These are phyloP conservation scores for Nothobranchius furzeri DNA, from an alignment of 2,113 vertebrate species.

Conservation along the genomic window DNA sequence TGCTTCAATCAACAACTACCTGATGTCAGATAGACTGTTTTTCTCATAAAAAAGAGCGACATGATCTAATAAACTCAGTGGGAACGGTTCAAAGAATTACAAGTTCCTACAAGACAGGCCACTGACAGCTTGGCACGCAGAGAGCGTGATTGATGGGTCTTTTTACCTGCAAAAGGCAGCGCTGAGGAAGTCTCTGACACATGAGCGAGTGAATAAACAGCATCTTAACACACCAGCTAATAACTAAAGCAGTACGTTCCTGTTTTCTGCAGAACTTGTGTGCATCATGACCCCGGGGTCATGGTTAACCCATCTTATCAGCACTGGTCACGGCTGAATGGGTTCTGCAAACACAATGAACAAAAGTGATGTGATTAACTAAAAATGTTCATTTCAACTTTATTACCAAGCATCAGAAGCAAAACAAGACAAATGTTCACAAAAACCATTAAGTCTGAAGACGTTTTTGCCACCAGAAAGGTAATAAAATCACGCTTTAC, in stretches of 20 bases:
- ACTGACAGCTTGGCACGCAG: slow-evolving; percentile 67
- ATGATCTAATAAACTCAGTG: slow-evolving; percentile 55
- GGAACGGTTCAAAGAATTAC: slow-evolving; percentile 67
- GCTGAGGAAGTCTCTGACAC: slow-evolving; percentile 60
- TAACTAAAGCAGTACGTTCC: neutral
- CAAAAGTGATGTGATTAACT: neutral
- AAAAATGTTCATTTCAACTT: slow-evolving; percentile 15
- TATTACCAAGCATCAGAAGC: no score
- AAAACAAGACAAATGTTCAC: neutral
- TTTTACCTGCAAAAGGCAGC: slow-evolving; percentile 46
- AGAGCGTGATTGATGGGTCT: slow-evolving; percentile 59
- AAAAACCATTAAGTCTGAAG: slow-evolving; percentile 17
- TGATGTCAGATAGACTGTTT: slow-evolving; percentile 47
- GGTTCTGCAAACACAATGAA: slow-evolving; percentile 1
- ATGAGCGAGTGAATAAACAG: slow-evolving; percentile 46
- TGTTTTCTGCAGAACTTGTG: slow-evolving; percentile 13
- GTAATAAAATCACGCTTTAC: neutral
- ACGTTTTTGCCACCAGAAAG: slow-evolving; percentile 6
- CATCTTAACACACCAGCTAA: neutral
- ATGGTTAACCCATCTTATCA: slow-evolving; percentile 15
- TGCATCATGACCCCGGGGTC: no score
- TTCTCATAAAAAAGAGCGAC: slow-evolving; percentile 35
- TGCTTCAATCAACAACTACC: slow-evolving; percentile 12
- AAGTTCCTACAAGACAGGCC: slow-evolving; percentile 71
- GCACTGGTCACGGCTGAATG: slow-evolving; percentile 18